These are phyloP conservation scores for Parnassius apollo DNA, from an alignment of 2,888 invertebrate species.

Conservation along the genomic window DNA sequence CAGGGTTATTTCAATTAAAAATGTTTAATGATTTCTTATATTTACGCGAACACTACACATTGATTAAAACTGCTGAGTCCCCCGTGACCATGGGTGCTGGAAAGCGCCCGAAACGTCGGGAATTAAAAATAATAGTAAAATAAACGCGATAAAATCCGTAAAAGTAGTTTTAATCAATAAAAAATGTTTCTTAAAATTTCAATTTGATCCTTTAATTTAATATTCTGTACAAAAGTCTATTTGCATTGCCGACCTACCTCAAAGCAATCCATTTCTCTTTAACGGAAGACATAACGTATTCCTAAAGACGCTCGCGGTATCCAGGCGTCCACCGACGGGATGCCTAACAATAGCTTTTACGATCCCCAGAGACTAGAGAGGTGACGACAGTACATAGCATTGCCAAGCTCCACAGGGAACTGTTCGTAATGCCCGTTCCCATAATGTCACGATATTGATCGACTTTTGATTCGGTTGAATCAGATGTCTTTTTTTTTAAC, in stretches of 20 bases:
- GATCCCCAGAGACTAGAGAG: slow-evolving; percentile 17
- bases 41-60: too few species aligned
- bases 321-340: slow-evolving; percentile 3
- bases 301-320: not conserved
- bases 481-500: too few species aligned
- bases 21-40: too few species aligned
- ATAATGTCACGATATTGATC: slow-evolving; percentile 9
- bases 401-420: slow-evolving; percentile 21
- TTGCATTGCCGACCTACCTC: slow-evolving; percentile 17
- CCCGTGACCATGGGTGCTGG: too few species aligned
- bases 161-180: too few species aligned
- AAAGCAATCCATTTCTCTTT: slow-evolving; percentile 4
- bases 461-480: not conserved
- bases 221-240: not conserved
- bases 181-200: too few species aligned
- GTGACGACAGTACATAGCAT: slow-evolving; percentile 7
- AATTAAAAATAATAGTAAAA: too few species aligned
- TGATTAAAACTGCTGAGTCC: too few species aligned
- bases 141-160: too few species aligned
- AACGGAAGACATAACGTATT: not conserved
- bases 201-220: too few species aligned
- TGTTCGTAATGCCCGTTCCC: slow-evolving; percentile 7
- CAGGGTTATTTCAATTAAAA: too few species aligned
- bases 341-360: slow-evolving; percentile 24
- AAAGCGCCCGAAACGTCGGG: too few species aligned